Evolutionary conservation across 2,797 vertebrate species (phyloP), one percentile per base, ranked within the genome.

Genomic region (Cryptoblepharus egeriae): DNA sequence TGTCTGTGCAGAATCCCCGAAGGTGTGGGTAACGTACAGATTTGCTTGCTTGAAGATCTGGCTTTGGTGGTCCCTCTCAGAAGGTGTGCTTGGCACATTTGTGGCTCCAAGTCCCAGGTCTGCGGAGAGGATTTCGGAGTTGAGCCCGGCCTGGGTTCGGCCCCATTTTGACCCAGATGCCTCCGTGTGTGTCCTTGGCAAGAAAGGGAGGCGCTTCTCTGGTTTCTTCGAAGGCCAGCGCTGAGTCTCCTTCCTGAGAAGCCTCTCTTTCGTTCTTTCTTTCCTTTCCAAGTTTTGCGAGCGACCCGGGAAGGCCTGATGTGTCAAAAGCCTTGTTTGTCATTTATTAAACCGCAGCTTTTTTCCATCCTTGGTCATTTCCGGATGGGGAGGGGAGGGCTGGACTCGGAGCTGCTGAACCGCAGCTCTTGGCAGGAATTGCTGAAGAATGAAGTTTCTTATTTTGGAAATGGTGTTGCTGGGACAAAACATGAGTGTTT

Each of bases 281-380:
- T 39, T 63, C 71, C 52, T 39, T 42, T 45, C 30, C 22, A 10
- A 24, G 60, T 35, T 70, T 64, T 70, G 73, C n/a, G 58, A 58
- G 69, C 16, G 49, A 1, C 64, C 88, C 64, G 39, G 0, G 1
- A 1, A 1, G 1, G 81, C 32, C 45, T 0, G 0, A 79, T 30
- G 82, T 87, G 91, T 92, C 93, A 90, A 93, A 89, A 93, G 88
- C 83, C 90, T 35, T 93, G 85, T 92, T 90, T 92, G 90, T 92
- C 92, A 88, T 90, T 92, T 92, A 92, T 92, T 91, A 94, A 83
- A 94, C 95, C 93, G 75, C 95, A 95, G 80, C 91, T 86, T 92
- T 69, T 95, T 94, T 93, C 93, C 94, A 93, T 92, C 90, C 91
- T 95, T 90, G 74, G 92, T 92, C 90, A 92, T 90, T 91, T 90